Evolutionary conservation across 2,797 vertebrate species (phyloP), one percentile per base, ranked within the genome.

Genomic region (Kryptolebias ocellatus): DNA sequence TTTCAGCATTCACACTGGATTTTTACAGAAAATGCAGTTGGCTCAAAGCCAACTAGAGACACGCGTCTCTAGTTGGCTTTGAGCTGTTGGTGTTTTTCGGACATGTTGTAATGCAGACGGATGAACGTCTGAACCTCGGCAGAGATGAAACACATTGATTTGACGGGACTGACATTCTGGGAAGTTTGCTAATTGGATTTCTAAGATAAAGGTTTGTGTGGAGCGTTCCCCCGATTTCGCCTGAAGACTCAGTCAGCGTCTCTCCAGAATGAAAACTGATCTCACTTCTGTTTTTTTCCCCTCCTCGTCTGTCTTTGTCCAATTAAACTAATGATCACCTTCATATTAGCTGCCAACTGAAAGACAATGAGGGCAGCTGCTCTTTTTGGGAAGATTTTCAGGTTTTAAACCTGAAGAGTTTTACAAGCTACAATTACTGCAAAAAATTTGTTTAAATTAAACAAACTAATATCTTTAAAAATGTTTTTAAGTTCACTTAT

Each of bases 181-280:
- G 68, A 77, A 76, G 78, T 79, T 50, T 53, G 55, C 46, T 76
- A 76, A 83, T 78, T 76, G 53, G 56, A 80, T 80, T 72, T 53
- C 53, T 60, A 7, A 24, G 29, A 46, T 46, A 61, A 82, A 76
- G 24, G 60, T 65, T 67, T 71, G 50, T 46, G 50, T 76, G 28
- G 42, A 69, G 66, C 59, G 34, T 56, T 39, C 37, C 10, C 78
- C 16, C 29, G 56, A 28, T 70, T 50, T 54, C 45, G 60, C 27
- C 17, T 51, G 0, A 1, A 18, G 39, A 5, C 56, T 28, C 20
- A 31, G 37, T 39, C 37, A 39, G 37, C 37, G 10, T 11, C 37
- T 63, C 15, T 7, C 7, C 12, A 18, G 31, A 18, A 44, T n/a
- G 7, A 52, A 67, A 66, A 63, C 5, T 28, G 12, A 44, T 65